Percentiles rank a stretch among this genome's conserved stretches.
phyloP scores from a whole-genome alignment of 2,113 vertebrate species.

The Melanerpes formicivorus region DNA sequence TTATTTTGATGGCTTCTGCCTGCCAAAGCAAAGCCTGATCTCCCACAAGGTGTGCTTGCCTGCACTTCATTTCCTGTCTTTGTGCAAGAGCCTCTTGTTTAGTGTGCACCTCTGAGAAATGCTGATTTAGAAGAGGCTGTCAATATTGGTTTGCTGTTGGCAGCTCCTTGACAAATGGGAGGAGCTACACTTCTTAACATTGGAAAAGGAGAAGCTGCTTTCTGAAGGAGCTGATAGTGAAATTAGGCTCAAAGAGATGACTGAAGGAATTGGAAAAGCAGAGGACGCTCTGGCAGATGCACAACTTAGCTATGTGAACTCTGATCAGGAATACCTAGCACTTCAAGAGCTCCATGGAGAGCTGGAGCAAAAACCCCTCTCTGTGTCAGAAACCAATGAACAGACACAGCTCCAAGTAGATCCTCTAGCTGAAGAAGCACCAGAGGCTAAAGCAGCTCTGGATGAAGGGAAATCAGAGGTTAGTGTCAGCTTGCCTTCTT shows the following conservation, averaged over 20 bases:
- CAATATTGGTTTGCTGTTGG: not conserved
- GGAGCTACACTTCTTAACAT: slow-evolving; percentile 62
- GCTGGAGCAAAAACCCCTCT: slow-evolving; percentile 40
- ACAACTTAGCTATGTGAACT: slow-evolving; percentile 41
- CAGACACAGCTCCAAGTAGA: slow-evolving; percentile 60
- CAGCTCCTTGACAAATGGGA: slow-evolving; percentile 77
- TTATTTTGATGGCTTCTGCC: not conserved
- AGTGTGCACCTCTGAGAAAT: not conserved
- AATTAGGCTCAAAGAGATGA: slow-evolving; percentile 60
- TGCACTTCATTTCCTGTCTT: not conserved
- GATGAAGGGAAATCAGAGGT: slow-evolving; percentile 70
- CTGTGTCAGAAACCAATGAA: slow-evolving; percentile 56
- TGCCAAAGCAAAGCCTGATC: not conserved
- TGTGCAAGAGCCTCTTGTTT: not conserved
- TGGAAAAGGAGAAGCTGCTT: slow-evolving; percentile 74
- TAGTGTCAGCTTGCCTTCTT: not conserved
- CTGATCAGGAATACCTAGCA: slow-evolving; percentile 46
- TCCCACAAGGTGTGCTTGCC: not conserved
- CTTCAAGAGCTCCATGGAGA: slow-evolving; percentile 62
- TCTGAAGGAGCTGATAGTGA: slow-evolving; percentile 65
- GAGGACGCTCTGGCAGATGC: slow-evolving; percentile 50
- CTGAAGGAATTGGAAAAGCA: slow-evolving; percentile 48
- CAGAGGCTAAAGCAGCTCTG: slow-evolving; percentile 19
- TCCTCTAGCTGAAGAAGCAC: slow-evolving; percentile 48
- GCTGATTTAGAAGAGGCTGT: not conserved